Conservation (phyloP, 2,888 invertebrate genomes). For the Litoditis marina region DNA sequence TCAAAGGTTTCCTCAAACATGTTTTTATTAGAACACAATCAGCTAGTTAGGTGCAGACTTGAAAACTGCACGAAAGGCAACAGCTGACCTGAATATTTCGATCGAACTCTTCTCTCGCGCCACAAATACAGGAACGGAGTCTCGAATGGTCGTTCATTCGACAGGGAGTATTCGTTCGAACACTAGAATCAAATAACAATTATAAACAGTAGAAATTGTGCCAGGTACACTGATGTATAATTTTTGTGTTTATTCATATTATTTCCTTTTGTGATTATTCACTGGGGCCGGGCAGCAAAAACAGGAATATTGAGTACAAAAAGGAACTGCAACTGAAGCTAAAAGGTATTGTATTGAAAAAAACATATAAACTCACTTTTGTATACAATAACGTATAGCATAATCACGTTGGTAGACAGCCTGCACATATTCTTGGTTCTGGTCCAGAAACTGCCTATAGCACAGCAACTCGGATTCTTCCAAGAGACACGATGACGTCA, state of each 20-base stretch:
- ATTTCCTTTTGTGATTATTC: too few species aligned
- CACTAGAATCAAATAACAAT: slow-evolving; percentile 29
- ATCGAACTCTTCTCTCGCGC: slow-evolving; percentile 44
- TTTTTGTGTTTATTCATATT: too few species aligned
- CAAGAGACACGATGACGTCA: slow-evolving; percentile 45
- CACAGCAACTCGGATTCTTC: slow-evolving; percentile 51
- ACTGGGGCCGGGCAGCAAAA: too few species aligned
- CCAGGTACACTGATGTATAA: too few species aligned
- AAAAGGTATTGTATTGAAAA: slow-evolving; percentile 4
- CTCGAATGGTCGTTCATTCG: slow-evolving; percentile 37
- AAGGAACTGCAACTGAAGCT: too few species aligned
- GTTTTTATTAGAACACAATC: too few species aligned
- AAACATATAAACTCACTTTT: slow-evolving; percentile 27
- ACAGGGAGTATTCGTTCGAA: slow-evolving; percentile 50
- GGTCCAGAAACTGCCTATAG: slow-evolving; percentile 43
- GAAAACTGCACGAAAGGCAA: too few species aligned
- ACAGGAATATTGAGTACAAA: too few species aligned
- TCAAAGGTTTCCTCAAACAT: too few species aligned
- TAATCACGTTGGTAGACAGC: slow-evolving; percentile 48
- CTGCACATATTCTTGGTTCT: slow-evolving; percentile 45
- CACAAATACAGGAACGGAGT: slow-evolving; percentile 51
- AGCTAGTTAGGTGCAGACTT: too few species aligned
- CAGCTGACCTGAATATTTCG: slow-evolving; percentile 8
- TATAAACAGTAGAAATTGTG: too few species aligned
- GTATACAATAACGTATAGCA: slow-evolving; percentile 47